A percentile compares a stretch with the other conserved stretches of the same genome.
phyloP scores from a whole-genome alignment of 2,113 vertebrate species.

The Meleagris gallopavo region DNA sequence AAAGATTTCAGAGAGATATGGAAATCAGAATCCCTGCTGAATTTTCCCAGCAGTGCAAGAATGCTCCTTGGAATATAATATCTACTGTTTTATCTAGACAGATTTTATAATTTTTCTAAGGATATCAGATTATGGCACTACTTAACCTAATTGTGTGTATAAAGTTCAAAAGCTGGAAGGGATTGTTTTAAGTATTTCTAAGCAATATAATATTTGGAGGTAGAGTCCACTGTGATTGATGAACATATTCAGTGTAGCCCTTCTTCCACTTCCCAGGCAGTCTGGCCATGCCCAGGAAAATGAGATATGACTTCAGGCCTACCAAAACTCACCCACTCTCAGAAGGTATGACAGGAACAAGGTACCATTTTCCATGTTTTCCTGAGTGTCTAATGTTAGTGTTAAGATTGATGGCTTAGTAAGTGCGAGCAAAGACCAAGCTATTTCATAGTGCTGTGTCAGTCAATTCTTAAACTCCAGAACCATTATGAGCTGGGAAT shows the following conservation, averaged over 20 bases:
- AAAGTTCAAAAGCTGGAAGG: background rate
- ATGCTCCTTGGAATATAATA: background rate
- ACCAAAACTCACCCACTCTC: background rate
- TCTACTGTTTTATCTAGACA: background rate
- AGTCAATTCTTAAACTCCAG: conserved; percentile 19
- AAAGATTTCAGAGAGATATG: background rate
- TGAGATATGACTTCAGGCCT: background rate
- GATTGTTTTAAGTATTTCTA: background rate
- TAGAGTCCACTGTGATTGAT: accelerated
- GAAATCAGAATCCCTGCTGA: background rate
- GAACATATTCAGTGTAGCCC: background rate
- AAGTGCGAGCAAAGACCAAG: conserved; percentile 33
- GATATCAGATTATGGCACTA: background rate
- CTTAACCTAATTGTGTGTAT: background rate
- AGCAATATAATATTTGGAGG: background rate
- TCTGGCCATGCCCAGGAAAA: background rate
- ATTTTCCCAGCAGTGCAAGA: background rate
- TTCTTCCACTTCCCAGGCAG: background rate
- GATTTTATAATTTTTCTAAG: background rate
- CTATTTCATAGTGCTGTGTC: conserved; percentile 24
- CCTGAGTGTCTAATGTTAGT: conserved; percentile 37
- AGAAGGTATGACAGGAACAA: conserved; percentile 12
- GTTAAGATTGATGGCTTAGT: conserved; percentile 38
- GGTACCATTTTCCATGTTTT: conserved; percentile 55
- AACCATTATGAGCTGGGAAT: background rate